Evolutionary conservation across 2,797 vertebrate genomes (phyloP), one percentile per base, ranked within the genome.

Genomic region (Harpagifer antarcticus): DNA sequence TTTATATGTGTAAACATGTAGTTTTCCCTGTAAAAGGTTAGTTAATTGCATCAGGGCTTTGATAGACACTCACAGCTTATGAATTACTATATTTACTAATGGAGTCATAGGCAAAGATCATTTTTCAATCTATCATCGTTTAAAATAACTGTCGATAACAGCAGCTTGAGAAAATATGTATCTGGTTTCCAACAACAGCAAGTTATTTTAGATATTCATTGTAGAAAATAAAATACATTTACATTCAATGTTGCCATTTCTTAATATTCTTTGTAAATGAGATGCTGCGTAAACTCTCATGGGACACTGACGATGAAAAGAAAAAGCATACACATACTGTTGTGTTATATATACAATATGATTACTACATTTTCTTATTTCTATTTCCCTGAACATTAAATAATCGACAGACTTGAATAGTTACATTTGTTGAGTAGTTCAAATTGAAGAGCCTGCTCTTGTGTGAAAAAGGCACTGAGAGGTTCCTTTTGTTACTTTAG

Each of bases 81-180:
- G 43, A 3, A 40, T 42, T 0, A 45, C 3, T 20, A 14, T 6
- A 66, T 27, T 3, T 3, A 3, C 43, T 37, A 31, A 45, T 33
- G 17, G 15, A 27, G 44, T 23, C 16, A 23, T n/a, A 4, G 37
- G 19, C 16, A 40, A 64, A 37, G 27, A 59, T 3, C 42, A 70
- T 74, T 65, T 52, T 37, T 10, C 3, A 52, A 16, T 61, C 10
- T 45, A 9, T 37, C 6, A 47, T 40, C 40, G 16, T 40, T 55
- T 64, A 37, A n/a, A 42, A 9, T 23, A 73, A 55, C 27, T 40
- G 23, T 44, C 31, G 15, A 70, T 27, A 57, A 45, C 14, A 45
- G 9, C 20, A 48, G 40, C 14, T 60, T 65, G 54, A 76, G 48
- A 67, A 74, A 55, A 14, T 13, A 3, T 63, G 20, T 17, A 16